Evolutionary conservation across 2,888 invertebrate species (phyloP).

Genomic region (Aphodius sticticus): DNA sequence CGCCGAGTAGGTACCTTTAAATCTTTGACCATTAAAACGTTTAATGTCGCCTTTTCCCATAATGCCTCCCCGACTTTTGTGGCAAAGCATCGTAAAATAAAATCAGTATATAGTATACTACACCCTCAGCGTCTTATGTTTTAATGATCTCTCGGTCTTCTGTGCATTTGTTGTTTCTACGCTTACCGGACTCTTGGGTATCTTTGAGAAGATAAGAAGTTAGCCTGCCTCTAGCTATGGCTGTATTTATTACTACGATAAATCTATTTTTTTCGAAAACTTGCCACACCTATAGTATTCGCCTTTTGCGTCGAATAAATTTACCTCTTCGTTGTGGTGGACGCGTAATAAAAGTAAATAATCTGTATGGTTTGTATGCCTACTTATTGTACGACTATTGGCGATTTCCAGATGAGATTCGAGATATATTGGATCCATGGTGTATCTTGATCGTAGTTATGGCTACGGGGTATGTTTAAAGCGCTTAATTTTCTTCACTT

Average conservation of each 20-base stretch:
- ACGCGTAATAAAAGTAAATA: background rate
- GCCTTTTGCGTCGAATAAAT: conserved; percentile 33
- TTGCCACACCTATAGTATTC: background rate
- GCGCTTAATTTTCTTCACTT: conserved; percentile 4
- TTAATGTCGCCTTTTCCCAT: background rate
- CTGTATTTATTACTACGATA: conserved; percentile 48
- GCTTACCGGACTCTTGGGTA: background rate
- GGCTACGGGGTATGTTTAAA: background rate
- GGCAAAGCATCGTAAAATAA: conserved; percentile 24
- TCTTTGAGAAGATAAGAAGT: background rate
- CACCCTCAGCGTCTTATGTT: background rate
- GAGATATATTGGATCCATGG: background rate
- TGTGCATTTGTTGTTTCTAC: conserved; percentile 11
- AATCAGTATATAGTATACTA: conserved; percentile 16
- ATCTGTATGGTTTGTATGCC: background rate
- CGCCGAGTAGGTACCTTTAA: background rate
- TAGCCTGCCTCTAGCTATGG: conserved; percentile 36
- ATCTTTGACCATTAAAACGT: background rate
- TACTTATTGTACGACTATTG: background rate
- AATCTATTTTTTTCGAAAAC: conserved; percentile 44
- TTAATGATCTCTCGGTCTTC: background rate
- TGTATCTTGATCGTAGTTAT: background rate
- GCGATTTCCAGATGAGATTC: background rate
- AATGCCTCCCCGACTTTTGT: conserved; percentile 5
- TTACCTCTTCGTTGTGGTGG: conserved; percentile 1